Conservation (phyloP, 23 tunicate genomes). For the Halocynthia aurantium region DNA sequence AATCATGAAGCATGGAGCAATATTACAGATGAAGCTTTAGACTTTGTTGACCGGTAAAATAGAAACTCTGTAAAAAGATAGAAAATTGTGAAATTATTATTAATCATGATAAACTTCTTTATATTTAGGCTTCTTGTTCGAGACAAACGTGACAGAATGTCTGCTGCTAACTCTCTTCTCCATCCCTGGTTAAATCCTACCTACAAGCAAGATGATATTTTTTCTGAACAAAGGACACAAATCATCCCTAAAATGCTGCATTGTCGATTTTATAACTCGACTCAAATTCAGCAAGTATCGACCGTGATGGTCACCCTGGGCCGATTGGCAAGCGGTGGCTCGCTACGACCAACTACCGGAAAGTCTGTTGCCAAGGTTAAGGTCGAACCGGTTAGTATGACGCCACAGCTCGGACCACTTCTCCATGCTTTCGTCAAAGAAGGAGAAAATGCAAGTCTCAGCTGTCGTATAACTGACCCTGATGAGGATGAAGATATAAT, state of each 20-base stretch:
- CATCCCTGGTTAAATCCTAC: slow-evolving; percentile 84
- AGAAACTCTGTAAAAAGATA: background rate
- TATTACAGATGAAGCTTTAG: slow-evolving; percentile 85
- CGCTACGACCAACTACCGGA: slow-evolving; percentile 67
- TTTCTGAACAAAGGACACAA: slow-evolving; percentile 59
- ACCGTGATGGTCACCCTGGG: slow-evolving; percentile 77
- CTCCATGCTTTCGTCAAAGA: slow-evolving; percentile 72
- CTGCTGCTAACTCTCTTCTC: slow-evolving; percentile 62
- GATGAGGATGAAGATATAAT: slow-evolving; percentile 58
- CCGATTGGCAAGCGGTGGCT: slow-evolving; percentile 74
- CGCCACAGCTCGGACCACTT: slow-evolving; percentile 75
- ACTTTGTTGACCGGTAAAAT: slow-evolving; percentile 77
- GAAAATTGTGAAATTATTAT: background rate
- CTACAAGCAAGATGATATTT: slow-evolving; percentile 34
- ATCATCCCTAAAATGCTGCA: slow-evolving; percentile 77
- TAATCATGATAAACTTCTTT: background rate
- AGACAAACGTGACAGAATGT: slow-evolving; percentile 82
- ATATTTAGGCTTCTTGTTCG: slow-evolving; percentile 42
- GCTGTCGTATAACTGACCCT: slow-evolving; percentile 51
- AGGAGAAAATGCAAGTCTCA: slow-evolving; percentile 65
- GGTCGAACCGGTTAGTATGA: slow-evolving; percentile 64
- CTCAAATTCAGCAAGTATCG: slow-evolving; percentile 35
- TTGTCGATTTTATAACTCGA: slow-evolving; percentile 74
- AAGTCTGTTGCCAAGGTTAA: slow-evolving; percentile 86
- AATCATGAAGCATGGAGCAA: slow-evolving; percentile 60